These are phyloP conservation scores for Adelphocoris suturalis DNA, from an alignment of 2,888 invertebrate species.

Conservation along the genomic window DNA sequence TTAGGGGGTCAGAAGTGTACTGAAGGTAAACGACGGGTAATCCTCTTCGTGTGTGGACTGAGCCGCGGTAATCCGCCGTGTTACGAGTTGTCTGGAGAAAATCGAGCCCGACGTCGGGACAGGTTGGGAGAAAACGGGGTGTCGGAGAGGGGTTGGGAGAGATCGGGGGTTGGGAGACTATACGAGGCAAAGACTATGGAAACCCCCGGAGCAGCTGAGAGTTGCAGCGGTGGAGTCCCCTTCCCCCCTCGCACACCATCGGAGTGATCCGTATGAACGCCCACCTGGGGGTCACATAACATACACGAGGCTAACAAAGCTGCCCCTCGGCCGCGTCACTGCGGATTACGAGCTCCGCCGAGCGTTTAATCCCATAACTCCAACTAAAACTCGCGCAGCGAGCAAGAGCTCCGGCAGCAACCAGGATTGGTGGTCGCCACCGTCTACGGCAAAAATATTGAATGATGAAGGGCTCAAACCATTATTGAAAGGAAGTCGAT, in stretches of 20 bases:
- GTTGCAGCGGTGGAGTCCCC: no score
- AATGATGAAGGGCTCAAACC: not conserved
- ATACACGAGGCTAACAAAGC: not conserved
- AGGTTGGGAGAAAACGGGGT: not conserved
- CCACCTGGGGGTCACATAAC: conserved; percentile 7
- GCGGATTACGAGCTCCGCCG: conserved; percentile 28
- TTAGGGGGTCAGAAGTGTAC: not conserved
- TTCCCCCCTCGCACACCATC: no score
- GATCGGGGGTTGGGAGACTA: not conserved
- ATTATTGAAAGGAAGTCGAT: no score
- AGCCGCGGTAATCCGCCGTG: conserved; percentile 8
- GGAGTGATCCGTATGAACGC: not conserved
- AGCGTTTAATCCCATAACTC: conserved; percentile 22
- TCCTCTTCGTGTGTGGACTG: conserved; percentile 15
- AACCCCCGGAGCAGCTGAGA: not conserved
- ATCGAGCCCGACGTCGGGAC: not conserved
- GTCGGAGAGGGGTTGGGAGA: not conserved
- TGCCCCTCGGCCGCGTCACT: conserved; percentile 15
- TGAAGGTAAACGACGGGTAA: conserved; percentile 6
- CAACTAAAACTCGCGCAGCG: conserved; percentile 3
- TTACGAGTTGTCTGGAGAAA: conserved; percentile 10
- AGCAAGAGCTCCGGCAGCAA: not conserved
- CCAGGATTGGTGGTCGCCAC: not conserved
- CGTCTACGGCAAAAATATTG: not conserved
- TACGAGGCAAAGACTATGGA: not conserved